phyloP scores from a whole-genome alignment of 37 sponge, comb jelly and placozoan genomes.

The Petrosia ficiformis region DNA sequence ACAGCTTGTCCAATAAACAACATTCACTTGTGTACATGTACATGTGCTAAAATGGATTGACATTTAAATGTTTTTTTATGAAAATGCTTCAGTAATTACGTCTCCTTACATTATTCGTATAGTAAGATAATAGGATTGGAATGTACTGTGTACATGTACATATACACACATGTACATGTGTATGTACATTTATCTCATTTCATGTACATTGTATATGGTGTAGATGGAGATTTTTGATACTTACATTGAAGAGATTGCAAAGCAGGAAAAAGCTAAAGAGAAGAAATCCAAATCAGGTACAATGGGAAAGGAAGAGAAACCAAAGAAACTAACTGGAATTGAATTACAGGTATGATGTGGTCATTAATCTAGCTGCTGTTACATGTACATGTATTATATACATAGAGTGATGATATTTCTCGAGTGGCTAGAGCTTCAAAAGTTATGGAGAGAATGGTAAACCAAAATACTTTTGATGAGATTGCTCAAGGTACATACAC shows the following conservation, averaged over 20 bases:
- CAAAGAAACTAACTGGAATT: constrained; percentile 23
- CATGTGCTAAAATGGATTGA: no score
- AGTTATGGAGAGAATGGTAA: constrained; percentile 98
- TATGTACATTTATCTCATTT: not conserved
- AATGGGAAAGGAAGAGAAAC: constrained; percentile 33
- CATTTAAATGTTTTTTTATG: no score
- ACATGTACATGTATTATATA: not conserved
- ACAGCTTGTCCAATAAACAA: no score
- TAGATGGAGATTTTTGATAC: constrained; percentile 98
- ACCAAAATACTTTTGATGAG: constrained; percentile 97
- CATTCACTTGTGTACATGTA: no score
- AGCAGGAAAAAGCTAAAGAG: constrained; percentile 85
- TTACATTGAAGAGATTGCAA: constrained; percentile 88
- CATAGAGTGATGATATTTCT: constrained; percentile 76
- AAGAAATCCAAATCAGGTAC: constrained; percentile 57
- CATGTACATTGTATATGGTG: no score
- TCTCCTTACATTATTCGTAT: not conserved
- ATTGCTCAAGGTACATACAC: constrained; percentile 92
- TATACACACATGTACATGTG: constrained; percentile 1
- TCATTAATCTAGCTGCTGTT: not conserved
- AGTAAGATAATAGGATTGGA: no score
- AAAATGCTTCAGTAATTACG: not conserved
- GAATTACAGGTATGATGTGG: constrained; percentile 48
- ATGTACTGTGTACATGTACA: no score
- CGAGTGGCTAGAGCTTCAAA: constrained; percentile 69